Conservation (phyloP, 2,113 vertebrate species). For the Stegostoma tigrinum region DNA sequence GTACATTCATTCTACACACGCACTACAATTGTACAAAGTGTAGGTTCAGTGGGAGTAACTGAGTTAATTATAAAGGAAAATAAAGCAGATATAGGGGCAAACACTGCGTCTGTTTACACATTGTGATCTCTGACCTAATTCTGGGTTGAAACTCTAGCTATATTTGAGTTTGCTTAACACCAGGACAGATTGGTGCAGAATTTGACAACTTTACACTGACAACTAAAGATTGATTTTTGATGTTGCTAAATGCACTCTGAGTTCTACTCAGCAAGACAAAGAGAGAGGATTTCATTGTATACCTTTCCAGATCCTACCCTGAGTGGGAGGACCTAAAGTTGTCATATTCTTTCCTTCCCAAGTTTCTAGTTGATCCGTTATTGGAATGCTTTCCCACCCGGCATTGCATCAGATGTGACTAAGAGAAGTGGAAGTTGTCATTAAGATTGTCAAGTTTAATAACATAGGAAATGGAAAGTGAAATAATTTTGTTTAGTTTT, state of each 20-base stretch:
- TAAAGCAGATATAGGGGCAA: neutral
- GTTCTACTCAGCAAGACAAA: neutral
- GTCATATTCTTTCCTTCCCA: neutral
- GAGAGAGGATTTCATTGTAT: neutral
- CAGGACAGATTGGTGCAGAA: neutral
- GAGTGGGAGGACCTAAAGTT: neutral
- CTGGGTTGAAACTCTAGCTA: neutral
- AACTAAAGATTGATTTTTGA: neutral
- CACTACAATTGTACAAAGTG: neutral
- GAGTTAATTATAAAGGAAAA: neutral
- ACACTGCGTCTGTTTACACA: neutral
- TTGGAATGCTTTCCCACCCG: neutral
- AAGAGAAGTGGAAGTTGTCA: neutral
- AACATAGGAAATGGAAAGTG: neutral
- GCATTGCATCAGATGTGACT: neutral
- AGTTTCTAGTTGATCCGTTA: neutral
- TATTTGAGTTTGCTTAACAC: neutral
- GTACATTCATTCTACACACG: neutral
- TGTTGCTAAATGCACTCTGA: neutral
- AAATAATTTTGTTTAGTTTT: neutral
- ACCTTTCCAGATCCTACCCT: neutral
- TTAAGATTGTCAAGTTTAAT: neutral
- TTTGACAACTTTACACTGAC: neutral
- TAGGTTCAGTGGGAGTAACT: neutral
- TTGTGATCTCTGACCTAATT: neutral